Base-by-base conservation (phyloP, 2,888 invertebrate species). In the Anoplius nigerrimus region DNA sequence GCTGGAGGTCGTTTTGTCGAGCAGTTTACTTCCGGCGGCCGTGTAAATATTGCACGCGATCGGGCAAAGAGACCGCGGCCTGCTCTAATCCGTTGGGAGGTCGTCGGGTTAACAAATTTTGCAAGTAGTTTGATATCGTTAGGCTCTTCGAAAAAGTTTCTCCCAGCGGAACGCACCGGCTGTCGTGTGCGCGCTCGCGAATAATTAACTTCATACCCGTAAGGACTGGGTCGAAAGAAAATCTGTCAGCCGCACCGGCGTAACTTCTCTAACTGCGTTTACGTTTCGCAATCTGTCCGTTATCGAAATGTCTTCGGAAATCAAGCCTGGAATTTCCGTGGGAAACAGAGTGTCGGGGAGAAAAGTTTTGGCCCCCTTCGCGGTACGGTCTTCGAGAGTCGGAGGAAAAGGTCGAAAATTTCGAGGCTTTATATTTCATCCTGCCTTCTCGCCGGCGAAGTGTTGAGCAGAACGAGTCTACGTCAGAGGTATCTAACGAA, bases 1-100 rank as follows among this genome's bases (percentile, higher is more conserved):
- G 22, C 18, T 57, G 3, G 34, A 16, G 20, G 34, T 60, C 56
- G 56, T 34, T 34, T 34, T 27, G 34, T 62, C 21, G 34, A 42
- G 46, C 52, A 61, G n/a, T 55, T 64, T 59, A 55, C 56, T n/a
- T 59, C 52, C 60, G 15, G n/a, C n/a, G n/a, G n/a, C 42, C 66
- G 62, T 74, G 69, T 75, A 75, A 75, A 75, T 75, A 74, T 69
- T 72, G 74, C 42, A 66, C 54, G 62, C 46, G 62, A 61, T 62
- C 21, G 46, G 62, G 42, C 42, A 61, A 54, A 34, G 34, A 45
- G 54, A 54, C 65, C 53, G 53, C 65, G 54, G 62, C 53, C 60
- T 54, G 62, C 52, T 48, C 46, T 54, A 27, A 62, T 62, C 65
- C 65, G 11, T 16, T 48, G 65, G 65, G 65, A 62, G n/a, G n/a